These are phyloP conservation scores for Caenorhabditis sulstoni DNA, from an alignment of 2,888 invertebrate genomes.

Conservation along the genomic window DNA sequence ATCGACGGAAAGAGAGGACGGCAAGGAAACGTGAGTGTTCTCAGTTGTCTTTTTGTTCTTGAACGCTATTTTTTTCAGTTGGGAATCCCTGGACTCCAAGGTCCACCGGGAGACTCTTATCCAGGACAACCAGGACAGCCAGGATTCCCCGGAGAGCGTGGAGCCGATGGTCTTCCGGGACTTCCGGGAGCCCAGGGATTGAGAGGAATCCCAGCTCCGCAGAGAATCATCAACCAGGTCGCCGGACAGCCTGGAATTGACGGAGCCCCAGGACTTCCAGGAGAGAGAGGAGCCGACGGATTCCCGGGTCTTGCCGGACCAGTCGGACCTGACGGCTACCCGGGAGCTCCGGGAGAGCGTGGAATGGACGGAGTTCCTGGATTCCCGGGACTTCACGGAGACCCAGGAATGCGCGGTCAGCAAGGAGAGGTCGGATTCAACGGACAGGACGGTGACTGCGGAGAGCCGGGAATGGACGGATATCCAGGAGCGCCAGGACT, in stretches of 20 bases:
- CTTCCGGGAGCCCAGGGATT: conserved; percentile 69
- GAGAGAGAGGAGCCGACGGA: conserved; percentile 71
- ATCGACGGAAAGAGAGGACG: conserved; percentile 78
- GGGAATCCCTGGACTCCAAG: conserved; percentile 75
- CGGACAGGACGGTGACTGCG: conserved; percentile 74
- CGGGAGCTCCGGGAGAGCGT: conserved; percentile 72
- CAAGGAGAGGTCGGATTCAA: conserved; percentile 72
- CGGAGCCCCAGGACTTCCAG: conserved; percentile 71
- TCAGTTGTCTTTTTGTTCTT: background rate
- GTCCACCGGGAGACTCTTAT: conserved; percentile 79
- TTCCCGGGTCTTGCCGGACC: conserved; percentile 72
- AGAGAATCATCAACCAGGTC: conserved; percentile 45
- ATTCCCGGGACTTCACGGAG: conserved; percentile 75
- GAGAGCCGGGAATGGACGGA: conserved; percentile 69
- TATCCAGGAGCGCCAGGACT: conserved; percentile 70
- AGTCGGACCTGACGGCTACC: conserved; percentile 74
- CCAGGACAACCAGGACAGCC: conserved; percentile 76
- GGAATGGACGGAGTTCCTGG: conserved; percentile 69
- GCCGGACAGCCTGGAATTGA: conserved; percentile 62
- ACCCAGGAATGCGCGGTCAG: conserved; percentile 69
- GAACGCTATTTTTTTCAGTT: conserved; percentile 64
- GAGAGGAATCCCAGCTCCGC: conserved; percentile 64
- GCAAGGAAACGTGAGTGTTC: conserved; percentile 67
- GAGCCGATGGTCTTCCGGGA: conserved; percentile 72
- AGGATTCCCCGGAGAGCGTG: conserved; percentile 72